Evolutionary conservation across 2,113 vertebrate genomes (phyloP), one percentile per base, ranked within the genome.

Genomic region (Pogona vitticeps): DNA sequence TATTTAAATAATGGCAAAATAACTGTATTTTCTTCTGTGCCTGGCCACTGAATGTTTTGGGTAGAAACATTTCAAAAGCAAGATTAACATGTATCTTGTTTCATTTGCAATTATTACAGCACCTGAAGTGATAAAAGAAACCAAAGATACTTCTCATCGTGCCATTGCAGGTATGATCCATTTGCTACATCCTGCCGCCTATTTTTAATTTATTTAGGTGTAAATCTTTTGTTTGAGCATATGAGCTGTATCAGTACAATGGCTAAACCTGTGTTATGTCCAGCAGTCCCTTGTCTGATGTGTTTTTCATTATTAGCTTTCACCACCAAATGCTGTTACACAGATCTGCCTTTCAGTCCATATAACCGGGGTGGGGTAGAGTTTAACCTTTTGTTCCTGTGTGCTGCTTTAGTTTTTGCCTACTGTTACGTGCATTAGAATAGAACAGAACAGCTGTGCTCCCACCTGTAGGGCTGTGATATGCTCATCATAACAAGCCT

Each of bases 31-130:
- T 71, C 46, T 18, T 14, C 28, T 10, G 76, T 12, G 8, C 46
- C 28, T 40, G 4, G 36, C 1, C 1, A 17, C 17, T 52, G 21
- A 12, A 26, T 65, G 46, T 56, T 77, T 77, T n/a, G 23, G 67
- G 14, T 56, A 23, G 10, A n/a, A 58, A 56, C 40, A 17, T 68
- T 82, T 68, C n/a, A 58, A 58, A 36, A 72, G 28, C 46, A n/a
- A 31, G 3, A 38, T 73, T n/a, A 33, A 52, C 3, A 67, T 76
- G 12, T 76, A 33, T 65, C 18, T 67, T 40, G 38, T 76, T 67
- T 68, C 2, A 68, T 87, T 87, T 76, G 21, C 26, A 21, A 23
- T 80, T 63, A 28, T 58, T 87, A 67, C 58, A 76, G 86, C 72
- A 76, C 31, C 40, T 40, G 65, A 63, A 28, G 7, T 31, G 58